A percentile compares a stretch with the other conserved stretches of the same genome.
Evolutionary conservation across 2,888 invertebrate genomes (phyloP).

Genomic region (Sphaerolaimus hirsutus): DNA sequence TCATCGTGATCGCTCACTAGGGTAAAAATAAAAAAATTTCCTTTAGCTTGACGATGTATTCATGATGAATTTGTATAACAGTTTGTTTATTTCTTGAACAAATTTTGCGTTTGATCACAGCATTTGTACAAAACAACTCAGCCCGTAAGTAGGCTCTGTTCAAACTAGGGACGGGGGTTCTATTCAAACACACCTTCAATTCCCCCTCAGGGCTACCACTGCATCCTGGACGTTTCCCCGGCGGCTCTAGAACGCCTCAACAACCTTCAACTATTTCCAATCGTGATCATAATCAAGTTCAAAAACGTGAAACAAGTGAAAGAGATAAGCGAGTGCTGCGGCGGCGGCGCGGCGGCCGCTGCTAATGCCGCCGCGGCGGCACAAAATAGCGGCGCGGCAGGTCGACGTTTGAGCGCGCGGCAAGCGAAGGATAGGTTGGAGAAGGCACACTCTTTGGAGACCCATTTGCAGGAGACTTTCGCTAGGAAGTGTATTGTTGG

Average conservation of each 20-base stretch:
- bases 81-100: too few relatives aligned
- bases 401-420: constrained; percentile 46
- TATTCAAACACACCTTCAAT: too few relatives aligned
- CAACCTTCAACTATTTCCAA: constrained; percentile 74
- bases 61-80: too few relatives aligned
- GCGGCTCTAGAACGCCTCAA: constrained; percentile 69
- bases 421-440: constrained; percentile 38
- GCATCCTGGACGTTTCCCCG: constrained; percentile 71
- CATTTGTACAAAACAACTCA: too few relatives aligned
- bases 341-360: constrained; percentile 1
- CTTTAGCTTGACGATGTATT: too few relatives aligned
- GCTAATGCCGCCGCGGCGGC: constrained; percentile 2
- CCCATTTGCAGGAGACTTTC: constrained; percentile 66
- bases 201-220: constrained; percentile 52
- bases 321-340: constrained; percentile 19
- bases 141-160: too few relatives aligned
- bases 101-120: too few relatives aligned
- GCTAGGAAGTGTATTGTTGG: too few relatives aligned
- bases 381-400: too few relatives aligned
- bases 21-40: too few relatives aligned
- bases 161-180: too few relatives aligned
- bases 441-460: constrained; percentile 61
- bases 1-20: too few relatives aligned
- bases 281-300: constrained; percentile 75
- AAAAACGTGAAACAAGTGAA: constrained; percentile 76